These are phyloP conservation scores for Antedon mediterranea DNA, from an alignment of 53 echinoderm and acorn worm species.

Conservation along the genomic window DNA sequence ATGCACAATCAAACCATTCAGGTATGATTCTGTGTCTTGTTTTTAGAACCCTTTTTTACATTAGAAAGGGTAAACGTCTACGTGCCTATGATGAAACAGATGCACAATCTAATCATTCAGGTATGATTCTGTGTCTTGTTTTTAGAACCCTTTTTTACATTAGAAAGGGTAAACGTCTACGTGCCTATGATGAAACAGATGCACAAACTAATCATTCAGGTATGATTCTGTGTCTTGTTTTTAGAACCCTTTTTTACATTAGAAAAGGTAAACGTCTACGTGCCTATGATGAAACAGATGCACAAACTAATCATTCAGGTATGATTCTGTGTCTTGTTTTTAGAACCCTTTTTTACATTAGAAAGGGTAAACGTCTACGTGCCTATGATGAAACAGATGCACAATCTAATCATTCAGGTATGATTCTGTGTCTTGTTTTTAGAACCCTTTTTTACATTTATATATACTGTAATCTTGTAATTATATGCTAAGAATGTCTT, in stretches of 20 bases:
- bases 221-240: too few species aligned
- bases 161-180: conserved; percentile 14
- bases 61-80: conserved; percentile 15
- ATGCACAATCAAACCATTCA: neutral
- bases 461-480: too few species aligned
- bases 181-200: neutral
- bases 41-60: too few species aligned
- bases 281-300: neutral
- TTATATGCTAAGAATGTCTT: too few species aligned
- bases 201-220: neutral
- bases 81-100: neutral
- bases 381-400: neutral
- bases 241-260: too few species aligned
- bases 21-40: too few species aligned
- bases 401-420: neutral
- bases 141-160: too few species aligned
- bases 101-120: neutral
- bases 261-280: conserved; percentile 17
- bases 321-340: too few species aligned
- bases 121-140: too few species aligned
- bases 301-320: neutral
- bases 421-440: too few species aligned
- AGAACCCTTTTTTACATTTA: too few species aligned
- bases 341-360: too few species aligned
- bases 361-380: conserved; percentile 15